Conservation (phyloP, 2,797 vertebrate genomes). For the Potorous gilbertii region DNA sequence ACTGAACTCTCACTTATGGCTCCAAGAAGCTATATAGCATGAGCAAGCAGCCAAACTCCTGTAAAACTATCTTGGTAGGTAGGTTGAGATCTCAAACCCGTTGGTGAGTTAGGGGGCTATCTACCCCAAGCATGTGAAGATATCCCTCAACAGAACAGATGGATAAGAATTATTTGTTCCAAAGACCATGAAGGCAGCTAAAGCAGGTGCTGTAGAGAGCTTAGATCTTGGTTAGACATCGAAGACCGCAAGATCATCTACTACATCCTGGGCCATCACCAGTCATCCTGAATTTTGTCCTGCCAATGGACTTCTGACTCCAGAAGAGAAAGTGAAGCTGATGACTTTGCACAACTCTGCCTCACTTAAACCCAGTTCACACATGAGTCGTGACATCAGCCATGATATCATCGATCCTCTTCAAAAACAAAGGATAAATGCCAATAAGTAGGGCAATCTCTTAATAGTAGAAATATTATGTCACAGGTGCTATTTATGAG, state of each 20-base stretch:
- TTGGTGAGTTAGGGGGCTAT: background rate
- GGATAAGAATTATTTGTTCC: background rate
- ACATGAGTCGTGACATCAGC: too few species aligned
- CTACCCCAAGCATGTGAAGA: background rate
- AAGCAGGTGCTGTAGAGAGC: background rate
- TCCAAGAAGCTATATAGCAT: background rate
- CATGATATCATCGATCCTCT: too few species aligned
- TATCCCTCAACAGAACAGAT: background rate
- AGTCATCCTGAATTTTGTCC: background rate
- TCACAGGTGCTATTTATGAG: background rate
- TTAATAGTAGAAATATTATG: background rate
- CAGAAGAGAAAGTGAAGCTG: background rate
- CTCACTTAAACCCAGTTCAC: too few species aligned
- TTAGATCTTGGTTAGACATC: background rate
- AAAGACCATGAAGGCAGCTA: background rate
- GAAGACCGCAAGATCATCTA: background rate
- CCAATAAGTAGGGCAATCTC: background rate
- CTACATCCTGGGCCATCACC: background rate
- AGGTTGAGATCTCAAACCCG: background rate
- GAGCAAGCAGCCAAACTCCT: background rate
- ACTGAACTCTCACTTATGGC: background rate
- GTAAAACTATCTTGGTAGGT: background rate
- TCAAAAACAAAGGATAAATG: too few species aligned
- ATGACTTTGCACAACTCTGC: too few species aligned
- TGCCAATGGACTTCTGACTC: background rate